Conservation (phyloP, 30 jellyfish, hydroid and myxozoan species). For the Haliclystus octoradiatus region DNA sequence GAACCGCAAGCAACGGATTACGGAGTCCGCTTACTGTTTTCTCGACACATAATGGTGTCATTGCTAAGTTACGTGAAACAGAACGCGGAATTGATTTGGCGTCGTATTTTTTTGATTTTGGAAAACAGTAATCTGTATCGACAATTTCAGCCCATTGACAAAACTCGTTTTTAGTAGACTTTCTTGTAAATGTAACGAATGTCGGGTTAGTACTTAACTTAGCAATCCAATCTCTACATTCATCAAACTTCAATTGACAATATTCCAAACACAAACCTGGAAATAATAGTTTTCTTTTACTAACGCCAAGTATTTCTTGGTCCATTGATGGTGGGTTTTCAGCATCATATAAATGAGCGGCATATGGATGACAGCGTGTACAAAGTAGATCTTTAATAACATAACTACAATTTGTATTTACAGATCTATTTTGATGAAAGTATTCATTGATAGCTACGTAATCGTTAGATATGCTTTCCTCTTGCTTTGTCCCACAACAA, state of each 20-base stretch:
- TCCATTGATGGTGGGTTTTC: constrained; percentile 40
- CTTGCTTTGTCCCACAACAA: constrained; percentile 58
- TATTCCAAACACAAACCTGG: constrained; percentile 77
- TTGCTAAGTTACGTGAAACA: background rate
- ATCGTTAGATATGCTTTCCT: constrained; percentile 4
- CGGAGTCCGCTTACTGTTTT: constrained; percentile 14
- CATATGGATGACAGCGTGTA: constrained; percentile 86
- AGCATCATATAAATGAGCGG: constrained; percentile 87
- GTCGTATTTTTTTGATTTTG: constrained; percentile 17
- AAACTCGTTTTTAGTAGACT: constrained; percentile 23
- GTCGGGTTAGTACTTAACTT: constrained; percentile 13
- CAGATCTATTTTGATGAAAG: background rate
- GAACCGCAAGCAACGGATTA: constrained; percentile 68
- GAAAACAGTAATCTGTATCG: constrained; percentile 64
- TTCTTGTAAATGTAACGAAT: constrained; percentile 13
- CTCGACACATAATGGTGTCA: constrained; percentile 53
- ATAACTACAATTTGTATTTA: constrained; percentile 10
- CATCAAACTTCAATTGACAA: constrained; percentile 33
- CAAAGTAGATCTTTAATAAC: constrained; percentile 41
- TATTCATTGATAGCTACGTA: constrained; percentile 8
- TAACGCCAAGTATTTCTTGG: constrained; percentile 10
- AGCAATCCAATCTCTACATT: constrained; percentile 28
- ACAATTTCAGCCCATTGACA: constrained; percentile 78
- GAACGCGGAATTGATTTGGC: background rate
- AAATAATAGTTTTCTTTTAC: constrained; percentile 30